Evolutionary conservation across 2,113 vertebrate genomes (phyloP).

Genomic region (Bubalus kerabau): DNA sequence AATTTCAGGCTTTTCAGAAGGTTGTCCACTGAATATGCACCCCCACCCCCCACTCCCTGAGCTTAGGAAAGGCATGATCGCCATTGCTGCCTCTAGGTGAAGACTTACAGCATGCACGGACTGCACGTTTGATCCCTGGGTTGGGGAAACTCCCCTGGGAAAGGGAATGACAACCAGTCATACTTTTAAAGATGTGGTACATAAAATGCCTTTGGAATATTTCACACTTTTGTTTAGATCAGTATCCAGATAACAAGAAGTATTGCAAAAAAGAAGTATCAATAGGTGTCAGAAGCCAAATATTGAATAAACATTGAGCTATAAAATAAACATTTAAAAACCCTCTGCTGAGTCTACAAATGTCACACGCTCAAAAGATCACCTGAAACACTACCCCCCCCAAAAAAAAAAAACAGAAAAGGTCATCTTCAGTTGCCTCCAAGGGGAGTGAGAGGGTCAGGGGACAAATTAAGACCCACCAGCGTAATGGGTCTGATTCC

Average conservation of each 20-base stretch:
- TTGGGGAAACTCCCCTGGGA: not conserved
- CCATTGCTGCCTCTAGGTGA: accelerated
- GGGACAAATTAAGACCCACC: too few relatives aligned
- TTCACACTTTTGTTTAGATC: not conserved
- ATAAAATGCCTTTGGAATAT: not conserved
- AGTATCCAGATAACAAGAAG: not conserved
- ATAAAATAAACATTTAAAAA: not conserved
- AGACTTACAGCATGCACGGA: accelerated
- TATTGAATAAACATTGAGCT: not conserved
- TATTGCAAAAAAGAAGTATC: not conserved
- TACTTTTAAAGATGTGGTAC: not conserved
- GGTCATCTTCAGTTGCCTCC: not conserved
- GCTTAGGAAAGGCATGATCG: accelerated
- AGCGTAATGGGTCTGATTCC: too few relatives aligned
- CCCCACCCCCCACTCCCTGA: not conserved
- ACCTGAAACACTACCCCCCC: not conserved
- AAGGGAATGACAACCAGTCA: not conserved
- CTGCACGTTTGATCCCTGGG: not conserved
- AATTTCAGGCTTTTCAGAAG: not conserved
- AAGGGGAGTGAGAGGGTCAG: accelerated
- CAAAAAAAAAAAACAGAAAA: not conserved
- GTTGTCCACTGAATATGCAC: not conserved
- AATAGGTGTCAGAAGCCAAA: not conserved
- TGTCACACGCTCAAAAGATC: not conserved
- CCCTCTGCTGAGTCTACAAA: not conserved